These are phyloP conservation scores for Hyperoplus immaculatus DNA, from an alignment of 2,797 vertebrate species.

Conservation along the genomic window DNA sequence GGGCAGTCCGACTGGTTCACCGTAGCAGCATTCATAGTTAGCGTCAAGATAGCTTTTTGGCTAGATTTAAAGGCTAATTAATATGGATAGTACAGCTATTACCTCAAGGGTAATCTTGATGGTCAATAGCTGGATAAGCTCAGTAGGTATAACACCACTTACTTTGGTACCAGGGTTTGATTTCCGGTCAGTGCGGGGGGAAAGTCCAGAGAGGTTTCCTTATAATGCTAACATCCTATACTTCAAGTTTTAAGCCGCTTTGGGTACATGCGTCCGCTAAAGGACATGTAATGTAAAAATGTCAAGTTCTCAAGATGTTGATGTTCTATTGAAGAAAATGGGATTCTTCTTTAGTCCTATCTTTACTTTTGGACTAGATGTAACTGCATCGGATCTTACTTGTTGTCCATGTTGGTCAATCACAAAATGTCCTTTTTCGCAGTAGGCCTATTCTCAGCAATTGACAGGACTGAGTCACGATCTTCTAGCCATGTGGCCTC, in stretches of 20 bases:
- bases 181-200: no score
- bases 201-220: no score
- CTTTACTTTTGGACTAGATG: neutral
- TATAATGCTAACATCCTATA: no score
- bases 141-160: no score
- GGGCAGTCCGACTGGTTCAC: conserved; percentile 86
- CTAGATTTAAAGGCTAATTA: conserved; percentile 11
- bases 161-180: no score
- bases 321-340: neutral
- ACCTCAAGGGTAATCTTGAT: no score
- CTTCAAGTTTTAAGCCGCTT: no score
- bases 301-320: neutral
- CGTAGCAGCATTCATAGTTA: conserved; percentile 52
- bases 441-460: neutral
- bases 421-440: conserved; percentile 14
- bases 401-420: neutral
- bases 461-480: conserved; percentile 6
- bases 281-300: neutral
- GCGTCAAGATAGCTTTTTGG: neutral
- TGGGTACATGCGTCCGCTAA: no score
- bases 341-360: neutral
- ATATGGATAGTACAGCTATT: neutral
- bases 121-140: no score
- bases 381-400: neutral
- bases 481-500: conserved; percentile 8